These are phyloP conservation scores for Ormyrus rosae DNA, from an alignment of 2,888 invertebrate genomes.

Conservation along the genomic window DNA sequence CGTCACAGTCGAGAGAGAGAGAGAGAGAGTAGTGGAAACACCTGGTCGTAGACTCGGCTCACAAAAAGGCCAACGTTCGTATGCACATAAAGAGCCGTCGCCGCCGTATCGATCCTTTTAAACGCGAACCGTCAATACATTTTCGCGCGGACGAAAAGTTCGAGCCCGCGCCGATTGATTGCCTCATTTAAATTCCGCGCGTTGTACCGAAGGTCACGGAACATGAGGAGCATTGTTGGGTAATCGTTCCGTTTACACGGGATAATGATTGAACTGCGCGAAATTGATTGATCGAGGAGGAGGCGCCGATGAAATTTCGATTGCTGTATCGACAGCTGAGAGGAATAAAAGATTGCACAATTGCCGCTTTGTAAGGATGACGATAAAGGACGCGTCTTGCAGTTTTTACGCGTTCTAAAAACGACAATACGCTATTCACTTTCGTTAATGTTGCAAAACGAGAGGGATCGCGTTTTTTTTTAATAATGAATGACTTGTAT, in stretches of 20 bases:
- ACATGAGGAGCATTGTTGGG: constrained; percentile 22
- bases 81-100: neutral
- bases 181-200: constrained; percentile 46
- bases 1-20: constrained; percentile 63
- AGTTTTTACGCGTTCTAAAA: constrained; percentile 19
- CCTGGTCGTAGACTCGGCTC: constrained; percentile 64
- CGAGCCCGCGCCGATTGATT: constrained; percentile 16
- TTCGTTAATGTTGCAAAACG: constrained; percentile 13
- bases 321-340: constrained; percentile 5
- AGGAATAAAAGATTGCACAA: constrained; percentile 4
- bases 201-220: neutral
- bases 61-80: neutral
- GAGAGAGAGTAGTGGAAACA: constrained; percentile 62
- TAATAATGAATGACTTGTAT: neutral
- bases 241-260: constrained; percentile 40
- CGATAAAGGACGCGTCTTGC: neutral
- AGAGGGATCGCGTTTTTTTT: neutral
- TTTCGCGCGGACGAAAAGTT: constrained; percentile 37
- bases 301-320: constrained; percentile 42
- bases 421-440: constrained; percentile 34
- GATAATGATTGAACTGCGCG: constrained; percentile 21
- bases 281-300: constrained; percentile 40
- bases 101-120: constrained; percentile 9
- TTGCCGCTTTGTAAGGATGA: constrained; percentile 8
- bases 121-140: constrained; percentile 14